Evolutionary conservation across 2,888 invertebrate species (phyloP), one percentile per base, ranked within the genome.

Genomic region (Allophyes oxyacanthae): DNA sequence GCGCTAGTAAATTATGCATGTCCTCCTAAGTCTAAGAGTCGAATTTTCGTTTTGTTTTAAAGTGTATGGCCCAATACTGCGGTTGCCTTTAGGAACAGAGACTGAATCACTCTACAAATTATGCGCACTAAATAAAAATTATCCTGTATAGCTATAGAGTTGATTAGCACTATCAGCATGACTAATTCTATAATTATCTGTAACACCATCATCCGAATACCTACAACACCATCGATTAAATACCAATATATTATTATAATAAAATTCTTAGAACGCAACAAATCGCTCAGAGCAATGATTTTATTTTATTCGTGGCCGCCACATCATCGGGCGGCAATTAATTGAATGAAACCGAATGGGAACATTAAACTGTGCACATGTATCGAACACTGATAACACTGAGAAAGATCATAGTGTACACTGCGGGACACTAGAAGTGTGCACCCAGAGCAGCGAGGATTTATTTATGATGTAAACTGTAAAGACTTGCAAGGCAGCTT

Each of bases 331-430:
- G 72, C 82, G 80, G 87, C 90, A 89, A 91, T 91, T 91, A 92
- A 89, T 91, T 82, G 88, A 83, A 80, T 83, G 82, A 83, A 87
- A 83, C 87, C 83, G 86, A 88, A 86, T 83, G 89, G 79, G 89
- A 82, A 89, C 92, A 91, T 92, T 91, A 91, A 89, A 87, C 89
- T 87, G 91, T 86, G 90, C 92, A 92, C 88, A 91, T 92, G 92
- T 87, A 91, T 80, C 79, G 86, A 75, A 65, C 81, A 52, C 87
- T 87, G 92, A 92, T 92, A 92, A 89, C 89, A 82, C 88, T 89
- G 91, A 87, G 91, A 91, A 91, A 89, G 78, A 85, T 83, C 82
- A 73, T 74, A 61, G 49, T 53, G 75, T 88, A 80, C 88, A 90
- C 81, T 78, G 70, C 62, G 1, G 75, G 82, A 60, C 86, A n/a